A percentile compares a stretch with the other conserved stretches of the same genome.
Conservation (phyloP, 2,113 vertebrate genomes). For the Plotosus lineatus region DNA sequence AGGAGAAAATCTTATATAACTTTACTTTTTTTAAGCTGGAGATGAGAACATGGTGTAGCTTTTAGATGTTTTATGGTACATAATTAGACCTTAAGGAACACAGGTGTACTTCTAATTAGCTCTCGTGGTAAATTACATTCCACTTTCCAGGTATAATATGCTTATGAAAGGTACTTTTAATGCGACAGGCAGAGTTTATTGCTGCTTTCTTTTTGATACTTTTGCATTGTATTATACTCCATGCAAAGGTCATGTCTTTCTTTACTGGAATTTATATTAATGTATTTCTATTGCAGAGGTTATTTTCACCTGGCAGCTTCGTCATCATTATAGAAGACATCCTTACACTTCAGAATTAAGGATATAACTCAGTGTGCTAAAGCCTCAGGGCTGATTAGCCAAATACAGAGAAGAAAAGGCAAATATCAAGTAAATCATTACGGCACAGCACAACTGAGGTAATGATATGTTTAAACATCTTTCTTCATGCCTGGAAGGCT, state of each 20-base stretch:
- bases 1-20: not conserved
- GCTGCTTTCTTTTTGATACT: constrained; percentile 47
- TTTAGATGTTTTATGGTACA: not conserved
- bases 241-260: constrained; percentile 43
- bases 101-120: not conserved
- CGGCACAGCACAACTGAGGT: not conserved
- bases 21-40: not conserved
- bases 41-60: not conserved
- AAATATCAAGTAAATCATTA: constrained; percentile 32
- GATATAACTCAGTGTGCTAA: constrained; percentile 45
- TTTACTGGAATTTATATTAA: constrained; percentile 45
- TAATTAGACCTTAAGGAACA: not conserved
- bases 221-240: constrained; percentile 58
- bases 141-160: not conserved
- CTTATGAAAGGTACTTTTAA: not conserved
- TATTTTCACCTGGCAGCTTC: constrained; percentile 66
- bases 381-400: constrained; percentile 21
- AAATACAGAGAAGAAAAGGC: constrained; percentile 13
- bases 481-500: not conserved
- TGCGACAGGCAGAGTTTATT: not conserved
- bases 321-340: constrained; percentile 64
- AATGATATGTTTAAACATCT: constrained; percentile 10
- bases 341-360: constrained; percentile 57
- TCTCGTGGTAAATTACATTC: not conserved
- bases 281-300: constrained; percentile 50